phyloP scores from a whole-genome alignment of 2,113 vertebrate species.

The Limanda limanda region DNA sequence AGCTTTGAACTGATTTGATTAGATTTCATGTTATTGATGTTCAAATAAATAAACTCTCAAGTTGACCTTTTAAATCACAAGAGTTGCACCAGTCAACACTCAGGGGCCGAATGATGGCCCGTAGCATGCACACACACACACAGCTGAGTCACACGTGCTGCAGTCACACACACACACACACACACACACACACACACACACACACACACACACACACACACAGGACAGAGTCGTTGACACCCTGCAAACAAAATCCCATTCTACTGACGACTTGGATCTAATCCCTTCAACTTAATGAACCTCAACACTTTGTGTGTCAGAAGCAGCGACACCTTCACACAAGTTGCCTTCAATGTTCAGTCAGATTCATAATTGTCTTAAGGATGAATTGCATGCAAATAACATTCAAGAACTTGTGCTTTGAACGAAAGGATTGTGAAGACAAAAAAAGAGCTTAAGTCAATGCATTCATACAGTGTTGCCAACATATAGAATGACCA shows the following conservation, averaged over 20 bases:
- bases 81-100: conserved; percentile 11
- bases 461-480: conserved; percentile 30
- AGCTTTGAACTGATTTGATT: conserved; percentile 5
- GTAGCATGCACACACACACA: background rate
- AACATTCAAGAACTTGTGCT: background rate
- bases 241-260: conserved; percentile 12
- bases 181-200: conserved; percentile 8
- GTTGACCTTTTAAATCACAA: conserved; percentile 30
- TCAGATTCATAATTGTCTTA: background rate
- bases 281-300: background rate
- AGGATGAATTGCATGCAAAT: background rate
- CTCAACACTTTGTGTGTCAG: background rate
- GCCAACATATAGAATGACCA: conserved; percentile 22
- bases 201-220: conserved; percentile 27
- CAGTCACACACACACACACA: conserved; percentile 14
- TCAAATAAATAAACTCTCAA: conserved; percentile 16
- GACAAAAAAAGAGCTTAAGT: background rate
- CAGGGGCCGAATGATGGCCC: no score
- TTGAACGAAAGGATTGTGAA: no score
- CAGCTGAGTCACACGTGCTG: background rate
- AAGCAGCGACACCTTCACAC: background rate
- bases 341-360: background rate
- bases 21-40: conserved; percentile 10
- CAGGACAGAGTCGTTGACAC: no score
- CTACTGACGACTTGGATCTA: conserved; percentile 12